A percentile compares a stretch with the other conserved stretches of the same genome.
phyloP scores from a whole-genome alignment of 2,888 invertebrate species.

The Monochamus alternatus region DNA sequence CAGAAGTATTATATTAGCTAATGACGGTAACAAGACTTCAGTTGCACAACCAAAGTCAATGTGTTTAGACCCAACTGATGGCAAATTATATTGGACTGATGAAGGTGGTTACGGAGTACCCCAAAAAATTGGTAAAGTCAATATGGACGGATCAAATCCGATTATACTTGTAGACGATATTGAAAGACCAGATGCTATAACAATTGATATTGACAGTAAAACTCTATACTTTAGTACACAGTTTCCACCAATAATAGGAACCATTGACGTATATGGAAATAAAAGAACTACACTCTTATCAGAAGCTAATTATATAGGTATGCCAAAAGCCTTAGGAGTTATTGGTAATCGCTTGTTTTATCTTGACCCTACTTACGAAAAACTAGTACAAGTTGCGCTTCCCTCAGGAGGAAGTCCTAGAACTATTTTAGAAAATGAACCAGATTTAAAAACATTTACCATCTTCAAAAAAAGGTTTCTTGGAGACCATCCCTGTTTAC shows the following conservation, averaged over 20 bases:
- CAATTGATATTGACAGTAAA: constrained; percentile 87
- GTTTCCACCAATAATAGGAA: constrained; percentile 81
- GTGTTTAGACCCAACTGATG: constrained; percentile 93
- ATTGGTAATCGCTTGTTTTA: constrained; percentile 88
- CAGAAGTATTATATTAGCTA: constrained; percentile 89
- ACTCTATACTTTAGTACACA: constrained; percentile 91
- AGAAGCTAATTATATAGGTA: constrained; percentile 81
- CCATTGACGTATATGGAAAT: constrained; percentile 83
- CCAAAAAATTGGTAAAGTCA: constrained; percentile 90
- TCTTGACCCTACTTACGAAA: constrained; percentile 91
- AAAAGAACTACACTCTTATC: constrained; percentile 80
- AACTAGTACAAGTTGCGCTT: constrained; percentile 88
- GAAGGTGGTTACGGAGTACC: constrained; percentile 93
- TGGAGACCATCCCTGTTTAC: constrained; percentile 88
- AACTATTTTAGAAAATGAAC: constrained; percentile 86
- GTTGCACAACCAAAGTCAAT: constrained; percentile 91
- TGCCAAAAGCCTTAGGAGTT: constrained; percentile 87
- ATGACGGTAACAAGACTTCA: constrained; percentile 88
- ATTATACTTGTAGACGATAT: constrained; percentile 81
- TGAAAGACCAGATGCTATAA: constrained; percentile 86
- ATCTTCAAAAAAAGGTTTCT: constrained; percentile 89
- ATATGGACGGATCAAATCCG: constrained; percentile 93
- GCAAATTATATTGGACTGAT: constrained; percentile 97
- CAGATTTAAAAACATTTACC: constrained; percentile 89
- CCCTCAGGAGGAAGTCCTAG: constrained; percentile 86